Conservation (phyloP, 1,140 invertebrate species). For the Drosophila kurseongensis region DNA sequence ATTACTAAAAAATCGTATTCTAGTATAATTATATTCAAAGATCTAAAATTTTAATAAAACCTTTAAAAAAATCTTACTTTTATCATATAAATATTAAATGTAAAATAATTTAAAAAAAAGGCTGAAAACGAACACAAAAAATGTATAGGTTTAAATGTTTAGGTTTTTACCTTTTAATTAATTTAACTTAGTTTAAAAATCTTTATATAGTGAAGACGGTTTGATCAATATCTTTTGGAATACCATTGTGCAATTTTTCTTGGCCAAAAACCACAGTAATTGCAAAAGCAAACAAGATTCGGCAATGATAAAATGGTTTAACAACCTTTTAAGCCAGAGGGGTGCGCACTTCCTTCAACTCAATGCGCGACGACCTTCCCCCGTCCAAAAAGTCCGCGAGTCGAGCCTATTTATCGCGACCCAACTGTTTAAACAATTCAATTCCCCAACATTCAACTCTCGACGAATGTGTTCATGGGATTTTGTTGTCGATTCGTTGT, state of each 20-base stretch:
- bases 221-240: background rate
- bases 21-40: too few relatives aligned
- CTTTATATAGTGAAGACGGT: too few relatives aligned
- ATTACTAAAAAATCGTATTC: too few relatives aligned
- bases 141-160: too few relatives aligned
- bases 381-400: slow-evolving; percentile 37
- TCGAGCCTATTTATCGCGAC: slow-evolving; percentile 61
- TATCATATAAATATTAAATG: too few relatives aligned
- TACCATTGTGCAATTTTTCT: background rate
- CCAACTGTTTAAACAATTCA: slow-evolving; percentile 74
- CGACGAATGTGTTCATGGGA: slow-evolving; percentile 16
- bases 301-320: slow-evolving; percentile 31
- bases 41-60: too few relatives aligned
- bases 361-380: slow-evolving; percentile 28
- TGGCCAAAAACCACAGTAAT: slow-evolving; percentile 7
- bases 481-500: slow-evolving; percentile 31
- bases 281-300: slow-evolving; percentile 5
- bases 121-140: too few relatives aligned
- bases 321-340: slow-evolving; percentile 31
- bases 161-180: too few relatives aligned
- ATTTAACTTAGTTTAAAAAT: too few relatives aligned
- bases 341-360: slow-evolving; percentile 48
- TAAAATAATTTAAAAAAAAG: too few relatives aligned
- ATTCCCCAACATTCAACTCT: slow-evolving; percentile 15
- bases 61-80: too few relatives aligned